Evolutionary conservation across 37 sponge, comb jelly and placozoan species (phyloP).

Genomic region (Diacarnus erythraeanus): DNA sequence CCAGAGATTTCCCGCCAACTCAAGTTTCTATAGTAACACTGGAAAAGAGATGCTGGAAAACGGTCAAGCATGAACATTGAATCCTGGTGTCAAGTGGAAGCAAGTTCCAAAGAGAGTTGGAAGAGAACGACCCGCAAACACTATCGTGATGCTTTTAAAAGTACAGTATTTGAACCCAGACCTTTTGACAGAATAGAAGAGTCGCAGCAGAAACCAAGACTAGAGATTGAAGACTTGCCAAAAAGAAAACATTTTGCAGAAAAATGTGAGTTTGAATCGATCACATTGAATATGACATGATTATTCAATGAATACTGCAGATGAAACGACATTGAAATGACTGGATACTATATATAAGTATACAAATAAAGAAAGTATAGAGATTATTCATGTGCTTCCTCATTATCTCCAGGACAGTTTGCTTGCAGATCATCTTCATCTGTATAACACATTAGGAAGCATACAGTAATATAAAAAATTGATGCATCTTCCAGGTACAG

Average conservation of each 20-base stretch:
- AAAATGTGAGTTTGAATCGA: constrained; percentile 66
- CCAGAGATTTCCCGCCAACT: neutral
- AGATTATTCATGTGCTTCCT: constrained; percentile 29
- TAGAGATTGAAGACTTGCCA: constrained; percentile 23
- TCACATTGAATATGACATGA: too few relatives aligned
- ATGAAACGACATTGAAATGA: constrained; percentile 54
- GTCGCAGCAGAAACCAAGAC: constrained; percentile 42
- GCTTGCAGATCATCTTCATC: constrained; percentile 20
- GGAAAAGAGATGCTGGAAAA: neutral
- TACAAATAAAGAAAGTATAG: too few relatives aligned
- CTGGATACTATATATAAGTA: neutral
- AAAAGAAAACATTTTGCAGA: constrained; percentile 67
- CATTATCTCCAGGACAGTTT: constrained; percentile 49
- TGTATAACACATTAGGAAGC: too few relatives aligned
- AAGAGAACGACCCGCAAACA: constrained; percentile 70
- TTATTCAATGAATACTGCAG: constrained; percentile 31
- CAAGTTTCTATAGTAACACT: neutral
- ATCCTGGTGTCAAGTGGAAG: constrained; percentile 90
- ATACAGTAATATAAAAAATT: too few relatives aligned
- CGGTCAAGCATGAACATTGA: constrained; percentile 93
- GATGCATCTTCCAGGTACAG: too few relatives aligned
- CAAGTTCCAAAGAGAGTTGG: constrained; percentile 71
- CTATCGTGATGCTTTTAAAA: constrained; percentile 60
- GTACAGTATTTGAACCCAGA: constrained; percentile 46
- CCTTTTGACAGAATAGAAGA: constrained; percentile 30